Base-by-base conservation (phyloP, 2,113 vertebrate species). In the Oryzias javanicus region DNA sequence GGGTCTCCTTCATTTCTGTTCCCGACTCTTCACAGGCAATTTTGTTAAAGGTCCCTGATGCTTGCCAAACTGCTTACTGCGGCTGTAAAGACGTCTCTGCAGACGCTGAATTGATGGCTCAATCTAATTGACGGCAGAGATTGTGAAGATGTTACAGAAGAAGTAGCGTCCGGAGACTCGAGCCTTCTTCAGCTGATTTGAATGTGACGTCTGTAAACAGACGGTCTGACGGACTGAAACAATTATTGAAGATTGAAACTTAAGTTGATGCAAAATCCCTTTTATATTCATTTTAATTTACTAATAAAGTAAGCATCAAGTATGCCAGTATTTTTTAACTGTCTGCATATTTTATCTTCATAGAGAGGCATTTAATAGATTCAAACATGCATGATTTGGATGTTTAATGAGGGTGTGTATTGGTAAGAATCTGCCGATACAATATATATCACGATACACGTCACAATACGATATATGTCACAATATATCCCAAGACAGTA, bases 41-140 rank as follows among this genome's bases (percentile, higher is more conserved):
- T 88, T 74, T 76, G 85, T 86, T 86, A 90, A 90, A 89, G 86
- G 83, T 79, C 77, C 63, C 67, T 55, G 62, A 79, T 81, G 72
- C 67, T 70, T 73, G 70, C 84, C 83, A 67, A 85, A 84, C 80
- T 82, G 84, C 84, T 81, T 81, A 81, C 76, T 73, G 71, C 16
- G 73, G 75, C 79, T 81, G 77, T 86, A 87, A 88, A 89, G 82
- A 85, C 74, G 74, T 84, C 80, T 84, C 75, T 78, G 61, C 42
- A 54, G 82, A 84, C 82, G 77, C 70, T 41, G 55, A 72, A 87
- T 88, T 83, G 72, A 89, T 89, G 49, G 72, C 18, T 67, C 79
- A 66, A 82, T 85, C 76, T 84, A 87, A 89, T 83, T 78, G 80
- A 79, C 55, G 68, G 65, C 67, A 62, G 72, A 68, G 80, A 67